phyloP scores from a whole-genome alignment of 2,113 vertebrate species.

The human region DNA sequence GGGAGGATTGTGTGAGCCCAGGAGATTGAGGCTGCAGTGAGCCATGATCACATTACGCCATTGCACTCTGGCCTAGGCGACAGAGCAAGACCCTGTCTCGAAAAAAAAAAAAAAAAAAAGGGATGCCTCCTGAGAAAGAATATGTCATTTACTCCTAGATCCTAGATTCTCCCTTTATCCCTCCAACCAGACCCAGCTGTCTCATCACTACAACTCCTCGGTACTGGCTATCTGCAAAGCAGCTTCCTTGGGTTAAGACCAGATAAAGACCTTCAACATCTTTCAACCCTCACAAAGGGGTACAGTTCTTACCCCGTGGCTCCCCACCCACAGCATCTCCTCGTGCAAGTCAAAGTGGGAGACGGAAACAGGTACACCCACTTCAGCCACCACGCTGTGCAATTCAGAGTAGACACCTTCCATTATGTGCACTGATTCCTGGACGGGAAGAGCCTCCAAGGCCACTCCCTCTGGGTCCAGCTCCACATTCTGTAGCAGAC shows the following conservation, averaged over 20 bases:
- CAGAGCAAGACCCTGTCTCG: no score
- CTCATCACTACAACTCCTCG: background rate
- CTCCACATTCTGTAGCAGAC: conserved; percentile 92
- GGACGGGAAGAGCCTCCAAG: conserved; percentile 85
- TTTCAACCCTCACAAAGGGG: conserved; percentile 23
- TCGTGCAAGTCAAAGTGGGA: conserved; percentile 97
- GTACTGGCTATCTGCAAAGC: background rate
- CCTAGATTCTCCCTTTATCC: background rate
- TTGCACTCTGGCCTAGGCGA: no score
- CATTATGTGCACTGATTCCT: conserved; percentile 93
- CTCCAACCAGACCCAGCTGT: background rate
- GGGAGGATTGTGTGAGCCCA: no score
- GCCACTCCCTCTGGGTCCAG: conserved; percentile 90
- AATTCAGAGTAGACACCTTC: conserved; percentile 98
- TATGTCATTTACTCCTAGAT: background rate
- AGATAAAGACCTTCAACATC: background rate
- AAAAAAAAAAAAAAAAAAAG: background rate
- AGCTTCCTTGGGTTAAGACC: background rate
- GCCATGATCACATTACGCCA: no score
- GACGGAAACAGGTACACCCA: conserved; percentile 93
- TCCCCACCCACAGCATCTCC: conserved; percentile 98
- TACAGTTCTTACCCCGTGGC: conserved; percentile 91
- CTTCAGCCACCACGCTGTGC: conserved; percentile 95
- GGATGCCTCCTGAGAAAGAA: background rate
- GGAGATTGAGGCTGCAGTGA: no score